Conservation (phyloP, 2,888 invertebrate species). For the Gastrophysa polygoni region DNA sequence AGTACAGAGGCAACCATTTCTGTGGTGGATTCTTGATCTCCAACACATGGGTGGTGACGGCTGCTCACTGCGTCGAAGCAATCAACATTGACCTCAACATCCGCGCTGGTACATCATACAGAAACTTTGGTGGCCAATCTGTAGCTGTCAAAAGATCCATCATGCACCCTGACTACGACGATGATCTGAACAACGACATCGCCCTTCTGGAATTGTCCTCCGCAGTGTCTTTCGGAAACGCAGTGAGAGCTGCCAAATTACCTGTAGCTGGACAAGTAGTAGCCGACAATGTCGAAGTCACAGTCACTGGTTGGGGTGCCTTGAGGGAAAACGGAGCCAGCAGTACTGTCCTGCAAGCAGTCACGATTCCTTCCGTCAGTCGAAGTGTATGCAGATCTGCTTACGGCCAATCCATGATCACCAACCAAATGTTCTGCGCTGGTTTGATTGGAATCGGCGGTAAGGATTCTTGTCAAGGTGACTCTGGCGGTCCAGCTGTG, state of each 20-base stretch:
- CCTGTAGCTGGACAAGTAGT: constrained; percentile 6
- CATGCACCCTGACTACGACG: constrained; percentile 20
- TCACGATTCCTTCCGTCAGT: neutral
- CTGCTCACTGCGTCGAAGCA: constrained; percentile 11
- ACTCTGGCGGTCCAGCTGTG: constrained; percentile 44
- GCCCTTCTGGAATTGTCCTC: constrained; percentile 19
- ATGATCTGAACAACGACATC: constrained; percentile 24
- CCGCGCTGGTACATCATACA: constrained; percentile 7
- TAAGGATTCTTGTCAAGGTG: constrained; percentile 50
- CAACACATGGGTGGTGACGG: constrained; percentile 10
- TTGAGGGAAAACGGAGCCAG: neutral
- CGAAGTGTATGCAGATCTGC: neutral
- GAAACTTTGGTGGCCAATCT: constrained; percentile 21
- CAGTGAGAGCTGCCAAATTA: neutral
- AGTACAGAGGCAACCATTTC: neutral
- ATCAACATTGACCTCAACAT: neutral
- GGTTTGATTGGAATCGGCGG: constrained; percentile 60
- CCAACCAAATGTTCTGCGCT: constrained; percentile 62
- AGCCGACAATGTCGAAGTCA: constrained; percentile 12
- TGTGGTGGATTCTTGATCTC: constrained; percentile 17
- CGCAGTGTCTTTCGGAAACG: neutral
- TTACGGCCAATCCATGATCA: neutral
- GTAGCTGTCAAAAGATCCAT: constrained; percentile 14
- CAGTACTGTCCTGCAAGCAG: constrained; percentile 1
- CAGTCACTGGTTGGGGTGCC: constrained; percentile 19